Evolutionary conservation across 2,113 vertebrate species (phyloP).

Genomic region (Percina caprodes): DNA sequence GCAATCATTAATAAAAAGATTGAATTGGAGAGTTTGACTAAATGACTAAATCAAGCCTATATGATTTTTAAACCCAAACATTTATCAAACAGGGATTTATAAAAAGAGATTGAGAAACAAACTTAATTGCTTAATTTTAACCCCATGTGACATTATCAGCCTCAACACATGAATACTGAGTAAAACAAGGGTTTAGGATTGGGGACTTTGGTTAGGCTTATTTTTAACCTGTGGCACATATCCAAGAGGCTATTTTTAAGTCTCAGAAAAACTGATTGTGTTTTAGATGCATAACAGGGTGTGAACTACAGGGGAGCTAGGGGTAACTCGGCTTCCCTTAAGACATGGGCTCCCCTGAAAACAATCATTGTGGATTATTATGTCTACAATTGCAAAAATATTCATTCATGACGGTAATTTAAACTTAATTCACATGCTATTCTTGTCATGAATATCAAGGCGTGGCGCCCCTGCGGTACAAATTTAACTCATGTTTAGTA

Average conservation of each 20-base stretch:
- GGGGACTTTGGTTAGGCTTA: slow-evolving; percentile 51
- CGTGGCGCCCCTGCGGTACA: too few relatives aligned
- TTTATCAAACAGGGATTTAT: background rate
- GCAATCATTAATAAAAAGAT: background rate
- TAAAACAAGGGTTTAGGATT: slow-evolving; percentile 36
- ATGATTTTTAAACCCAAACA: background rate
- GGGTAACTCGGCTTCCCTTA: too few relatives aligned
- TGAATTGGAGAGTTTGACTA: background rate
- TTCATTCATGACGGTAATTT: too few relatives aligned
- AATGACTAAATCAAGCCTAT: background rate
- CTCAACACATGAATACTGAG: background rate
- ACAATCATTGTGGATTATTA: too few relatives aligned
- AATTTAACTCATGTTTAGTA: too few relatives aligned
- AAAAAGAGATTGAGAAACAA: background rate
- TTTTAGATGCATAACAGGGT: too few relatives aligned
- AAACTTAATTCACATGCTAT: too few relatives aligned
- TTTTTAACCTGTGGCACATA: slow-evolving; percentile 57
- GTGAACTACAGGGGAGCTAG: too few relatives aligned
- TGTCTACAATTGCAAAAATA: too few relatives aligned
- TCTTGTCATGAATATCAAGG: too few relatives aligned
- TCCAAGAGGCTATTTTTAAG: slow-evolving; percentile 47
- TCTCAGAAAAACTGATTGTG: slow-evolving; percentile 66
- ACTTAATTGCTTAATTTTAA: background rate
- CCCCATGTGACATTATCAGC: background rate
- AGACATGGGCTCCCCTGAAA: too few relatives aligned